Conservation (phyloP, 2,888 invertebrate genomes). For the Andricus quercusramuli region DNA sequence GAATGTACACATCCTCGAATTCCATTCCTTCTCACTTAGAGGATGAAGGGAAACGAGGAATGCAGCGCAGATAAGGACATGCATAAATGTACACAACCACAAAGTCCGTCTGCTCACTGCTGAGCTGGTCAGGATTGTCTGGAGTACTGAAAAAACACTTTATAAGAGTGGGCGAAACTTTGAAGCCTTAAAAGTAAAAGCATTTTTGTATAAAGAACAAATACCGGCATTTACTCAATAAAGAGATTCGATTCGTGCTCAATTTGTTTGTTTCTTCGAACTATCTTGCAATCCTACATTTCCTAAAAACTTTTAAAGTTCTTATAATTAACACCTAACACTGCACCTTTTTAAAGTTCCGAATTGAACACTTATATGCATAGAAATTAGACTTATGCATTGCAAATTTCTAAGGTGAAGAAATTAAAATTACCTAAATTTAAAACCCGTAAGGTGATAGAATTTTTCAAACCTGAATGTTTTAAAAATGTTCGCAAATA, state of each 20-base stretch:
- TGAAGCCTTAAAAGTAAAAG: neutral
- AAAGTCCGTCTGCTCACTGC: neutral
- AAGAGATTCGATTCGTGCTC: neutral
- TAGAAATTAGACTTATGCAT: no score
- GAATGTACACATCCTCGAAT: slow-evolving; percentile 34
- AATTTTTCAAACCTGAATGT: no score
- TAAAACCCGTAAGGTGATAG: no score
- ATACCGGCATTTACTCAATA: neutral
- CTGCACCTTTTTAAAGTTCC: no score
- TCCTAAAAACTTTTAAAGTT: no score
- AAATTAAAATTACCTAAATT: no score
- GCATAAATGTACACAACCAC: neutral
- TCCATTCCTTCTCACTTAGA: slow-evolving; percentile 22
- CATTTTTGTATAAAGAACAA: neutral
- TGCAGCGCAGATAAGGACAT: slow-evolving; percentile 30
- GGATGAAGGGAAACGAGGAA: slow-evolving; percentile 29
- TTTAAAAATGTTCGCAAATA: no score
- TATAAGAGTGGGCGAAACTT: neutral
- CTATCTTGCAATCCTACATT: neutral
- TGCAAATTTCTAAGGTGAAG: no score
- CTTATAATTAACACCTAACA: no score
- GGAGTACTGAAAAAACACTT: neutral
- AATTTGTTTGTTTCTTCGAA: neutral
- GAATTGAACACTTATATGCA: no score
- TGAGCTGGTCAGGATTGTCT: neutral